A percentile compares a stretch with the other conserved stretches of the same genome.
These are phyloP conservation scores for Polylopha cassiicola DNA, from an alignment of 2,888 invertebrate genomes.

Conservation along the genomic window DNA sequence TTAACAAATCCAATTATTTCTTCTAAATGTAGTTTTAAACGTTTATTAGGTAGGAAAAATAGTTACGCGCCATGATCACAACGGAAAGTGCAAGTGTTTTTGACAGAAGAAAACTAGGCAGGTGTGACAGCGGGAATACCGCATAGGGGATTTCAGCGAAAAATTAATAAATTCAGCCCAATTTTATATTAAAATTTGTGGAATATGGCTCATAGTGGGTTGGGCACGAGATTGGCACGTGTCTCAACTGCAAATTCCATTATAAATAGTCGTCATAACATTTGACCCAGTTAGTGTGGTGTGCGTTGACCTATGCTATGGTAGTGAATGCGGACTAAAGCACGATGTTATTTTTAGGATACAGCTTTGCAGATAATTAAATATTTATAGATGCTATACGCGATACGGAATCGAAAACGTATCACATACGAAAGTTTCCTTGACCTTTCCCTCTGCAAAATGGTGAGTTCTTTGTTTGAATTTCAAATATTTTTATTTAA, in stretches of 20 bases:
- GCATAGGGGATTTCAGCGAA: conserved; percentile 49
- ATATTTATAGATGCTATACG: conserved; percentile 68
- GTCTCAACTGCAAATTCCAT: conserved; percentile 32
- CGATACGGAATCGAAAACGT: conserved; percentile 44
- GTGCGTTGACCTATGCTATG: conserved; percentile 70
- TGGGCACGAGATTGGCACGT: conserved; percentile 27
- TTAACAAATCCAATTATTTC: conserved; percentile 49
- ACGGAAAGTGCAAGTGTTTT: conserved; percentile 42
- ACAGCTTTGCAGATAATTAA: conserved; percentile 75
- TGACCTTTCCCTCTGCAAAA: conserved; percentile 41
- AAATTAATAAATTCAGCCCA: conserved; percentile 38
- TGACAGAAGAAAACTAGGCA: conserved; percentile 40
- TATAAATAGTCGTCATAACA: conserved; percentile 53
- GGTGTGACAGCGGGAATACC: conserved; percentile 62
- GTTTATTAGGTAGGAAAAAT: conserved; percentile 46
- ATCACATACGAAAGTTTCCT: conserved; percentile 39
- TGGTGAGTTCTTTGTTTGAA: conserved; percentile 67
- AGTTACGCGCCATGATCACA: conserved; percentile 40
- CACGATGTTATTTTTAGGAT: conserved; percentile 72
- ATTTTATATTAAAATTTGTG: conserved; percentile 28
- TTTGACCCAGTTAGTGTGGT: conserved; percentile 72
- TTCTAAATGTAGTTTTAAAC: conserved; percentile 38
- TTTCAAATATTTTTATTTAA: conserved; percentile 20
- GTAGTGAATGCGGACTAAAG: conserved; percentile 67
- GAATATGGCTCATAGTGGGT: conserved; percentile 32